phyloP scores from a whole-genome alignment of 2,797 vertebrate genomes.

The Gadopsis bispinosus region DNA sequence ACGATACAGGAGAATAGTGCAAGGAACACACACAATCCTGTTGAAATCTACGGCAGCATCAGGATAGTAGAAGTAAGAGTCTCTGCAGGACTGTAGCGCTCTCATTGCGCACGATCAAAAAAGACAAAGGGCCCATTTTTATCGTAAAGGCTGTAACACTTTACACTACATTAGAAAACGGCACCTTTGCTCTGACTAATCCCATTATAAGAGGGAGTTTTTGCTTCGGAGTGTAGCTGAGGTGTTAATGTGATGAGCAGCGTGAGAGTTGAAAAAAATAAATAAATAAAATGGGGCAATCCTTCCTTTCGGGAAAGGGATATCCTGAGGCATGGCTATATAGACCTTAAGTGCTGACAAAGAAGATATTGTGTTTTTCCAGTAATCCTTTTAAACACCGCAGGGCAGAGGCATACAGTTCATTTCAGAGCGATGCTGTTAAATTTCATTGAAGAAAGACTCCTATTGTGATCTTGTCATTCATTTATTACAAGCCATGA shows the following conservation, averaged over 20 bases:
- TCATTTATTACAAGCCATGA: conserved; percentile 56
- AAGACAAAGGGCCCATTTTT: conserved; percentile 49
- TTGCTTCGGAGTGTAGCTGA: conserved; percentile 65
- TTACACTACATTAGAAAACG: conserved; percentile 47
- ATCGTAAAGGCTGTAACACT: conserved; percentile 30
- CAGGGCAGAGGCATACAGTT: conserved; percentile 79
- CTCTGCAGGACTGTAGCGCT: conserved; percentile 14
- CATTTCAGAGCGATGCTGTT: conserved; percentile 73
- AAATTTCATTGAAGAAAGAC: conserved; percentile 71
- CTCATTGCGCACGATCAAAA: conserved; percentile 28
- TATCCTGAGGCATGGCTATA: conserved; percentile 88
- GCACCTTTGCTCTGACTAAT: conserved; percentile 74
- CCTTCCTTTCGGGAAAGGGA: conserved; percentile 88
- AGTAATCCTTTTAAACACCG: conserved; percentile 84
- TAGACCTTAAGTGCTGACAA: conserved; percentile 90
- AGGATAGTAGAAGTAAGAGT: conserved; percentile 27
- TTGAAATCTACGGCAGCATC: conserved; percentile 29
- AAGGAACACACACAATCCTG: conserved; percentile 33
- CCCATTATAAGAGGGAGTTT: conserved; percentile 61
- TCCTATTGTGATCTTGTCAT: conserved; percentile 69
- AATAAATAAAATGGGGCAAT: conserved; percentile 77
- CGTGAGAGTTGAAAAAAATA: conserved; percentile 67
- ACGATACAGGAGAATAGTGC: conserved; percentile 66
- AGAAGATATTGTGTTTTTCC: conserved; percentile 88
- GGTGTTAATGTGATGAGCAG: conserved; percentile 82